phyloP scores from a whole-genome alignment of 1,140 invertebrate genomes.

The Cataglyphis hispanica region DNA sequence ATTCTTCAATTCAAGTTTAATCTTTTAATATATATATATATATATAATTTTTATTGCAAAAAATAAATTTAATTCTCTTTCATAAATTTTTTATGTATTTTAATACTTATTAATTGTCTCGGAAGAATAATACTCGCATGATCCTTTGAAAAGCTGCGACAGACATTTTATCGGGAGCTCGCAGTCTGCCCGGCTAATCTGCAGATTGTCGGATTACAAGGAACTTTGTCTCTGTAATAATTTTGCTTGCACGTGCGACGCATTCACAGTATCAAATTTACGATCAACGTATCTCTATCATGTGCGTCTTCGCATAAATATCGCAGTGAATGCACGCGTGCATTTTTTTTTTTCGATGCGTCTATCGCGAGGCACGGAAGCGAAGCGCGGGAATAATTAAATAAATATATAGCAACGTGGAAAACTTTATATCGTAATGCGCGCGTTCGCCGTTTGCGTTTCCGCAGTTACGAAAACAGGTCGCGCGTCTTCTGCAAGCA shows the following conservation, averaged over 20 bases:
- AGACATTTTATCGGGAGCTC: slow-evolving; percentile 51
- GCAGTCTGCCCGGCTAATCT: slow-evolving; percentile 53
- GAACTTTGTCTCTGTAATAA: slow-evolving; percentile 41
- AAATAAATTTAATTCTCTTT: not conserved
- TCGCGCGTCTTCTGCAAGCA: slow-evolving; percentile 12
- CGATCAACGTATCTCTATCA: slow-evolving; percentile 6
- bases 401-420: slow-evolving; percentile 35
- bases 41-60: not conserved
- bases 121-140: not conserved
- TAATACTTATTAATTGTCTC: slow-evolving; percentile 3
- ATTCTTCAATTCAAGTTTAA: not conserved
- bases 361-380: not conserved
- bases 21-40: not conserved
- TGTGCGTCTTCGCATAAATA: not conserved
- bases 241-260: not conserved
- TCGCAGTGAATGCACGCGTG: not conserved
- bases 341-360: slow-evolving; percentile 37
- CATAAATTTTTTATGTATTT: not conserved
- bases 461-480: slow-evolving; percentile 32
- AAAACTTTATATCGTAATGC: slow-evolving; percentile 34
- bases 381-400: slow-evolving; percentile 28
- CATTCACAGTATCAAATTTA: not conserved
- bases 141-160: not conserved
- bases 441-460: not conserved
- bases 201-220: slow-evolving; percentile 61